phyloP scores from a whole-genome alignment of 2,888 invertebrate genomes.

The Yponomeuta malinellus region DNA sequence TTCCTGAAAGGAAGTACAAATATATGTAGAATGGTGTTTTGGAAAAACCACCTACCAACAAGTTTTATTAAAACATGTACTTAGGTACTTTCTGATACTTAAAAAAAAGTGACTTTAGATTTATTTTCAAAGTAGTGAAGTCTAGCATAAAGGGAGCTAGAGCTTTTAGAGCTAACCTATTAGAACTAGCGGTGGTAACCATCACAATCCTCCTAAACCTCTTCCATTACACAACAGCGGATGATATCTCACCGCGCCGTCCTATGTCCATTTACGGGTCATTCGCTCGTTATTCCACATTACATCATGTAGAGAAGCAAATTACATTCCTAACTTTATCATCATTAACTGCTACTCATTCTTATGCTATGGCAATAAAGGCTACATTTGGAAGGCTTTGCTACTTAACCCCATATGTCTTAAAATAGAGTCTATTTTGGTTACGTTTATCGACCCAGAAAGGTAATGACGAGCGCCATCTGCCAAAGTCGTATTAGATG shows the following conservation, averaged over 20 bases:
- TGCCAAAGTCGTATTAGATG: constrained; percentile 1
- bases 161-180: no score
- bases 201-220: background rate
- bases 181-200: no score
- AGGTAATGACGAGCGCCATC: constrained; percentile 9
- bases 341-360: background rate
- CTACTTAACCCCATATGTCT: background rate
- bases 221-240: constrained; percentile 9
- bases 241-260: constrained; percentile 2
- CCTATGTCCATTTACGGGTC: constrained; percentile 5
- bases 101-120: no score
- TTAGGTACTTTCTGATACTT: no score
- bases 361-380: background rate
- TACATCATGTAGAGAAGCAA: constrained; percentile 6
- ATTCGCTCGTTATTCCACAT: constrained; percentile 6
- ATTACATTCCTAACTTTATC: background rate
- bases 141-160: no score
- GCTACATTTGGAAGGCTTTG: background rate
- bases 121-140: no score
- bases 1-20: no score
- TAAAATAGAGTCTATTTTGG: constrained; percentile 10
- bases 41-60: no score
- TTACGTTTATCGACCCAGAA: constrained; percentile 10
- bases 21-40: no score
- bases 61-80: no score